Percentiles rank a stretch among this genome's conserved stretches.
These are phyloP conservation scores for Otolemur garnettii DNA, from an alignment of 2,113 vertebrate species.

Conservation along the genomic window DNA sequence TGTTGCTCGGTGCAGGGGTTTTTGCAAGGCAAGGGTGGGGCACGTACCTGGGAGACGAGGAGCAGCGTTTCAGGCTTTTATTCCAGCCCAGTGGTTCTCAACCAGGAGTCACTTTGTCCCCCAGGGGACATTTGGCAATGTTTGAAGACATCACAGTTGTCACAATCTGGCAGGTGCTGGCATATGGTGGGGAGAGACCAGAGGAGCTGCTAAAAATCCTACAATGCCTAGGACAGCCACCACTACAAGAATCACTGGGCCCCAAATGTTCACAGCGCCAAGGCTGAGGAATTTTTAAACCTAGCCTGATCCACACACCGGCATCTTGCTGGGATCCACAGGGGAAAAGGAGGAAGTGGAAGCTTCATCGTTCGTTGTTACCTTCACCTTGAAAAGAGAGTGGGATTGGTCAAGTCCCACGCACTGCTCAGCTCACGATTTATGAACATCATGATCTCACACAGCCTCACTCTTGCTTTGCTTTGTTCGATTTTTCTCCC, in stretches of 20 bases:
- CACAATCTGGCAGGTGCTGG: neutral
- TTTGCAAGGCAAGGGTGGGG: neutral
- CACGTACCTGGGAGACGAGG: neutral
- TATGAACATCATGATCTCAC: accelerated
- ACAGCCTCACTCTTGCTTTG: neutral
- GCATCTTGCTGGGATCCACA: accelerated
- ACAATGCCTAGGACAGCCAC: accelerated
- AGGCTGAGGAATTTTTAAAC: neutral
- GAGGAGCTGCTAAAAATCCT: too few relatives aligned
- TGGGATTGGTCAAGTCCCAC: too few relatives aligned
- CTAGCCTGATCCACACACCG: neutral
- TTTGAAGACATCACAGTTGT: neutral
- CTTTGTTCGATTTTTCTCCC: neutral
- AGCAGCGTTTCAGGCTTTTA: neutral
- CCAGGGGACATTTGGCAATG: neutral
- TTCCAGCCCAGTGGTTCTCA: neutral
- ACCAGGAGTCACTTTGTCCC: neutral
- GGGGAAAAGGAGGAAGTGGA: accelerated
- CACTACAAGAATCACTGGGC: too few relatives aligned
- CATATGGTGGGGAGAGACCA: neutral
- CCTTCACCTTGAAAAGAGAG: neutral
- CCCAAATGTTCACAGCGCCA: accelerated
- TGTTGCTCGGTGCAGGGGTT: neutral
- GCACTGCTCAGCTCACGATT: accelerated
- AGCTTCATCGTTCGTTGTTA: accelerated